Conservation (phyloP, 2,888 invertebrate species). For the Clanis bilineata region DNA sequence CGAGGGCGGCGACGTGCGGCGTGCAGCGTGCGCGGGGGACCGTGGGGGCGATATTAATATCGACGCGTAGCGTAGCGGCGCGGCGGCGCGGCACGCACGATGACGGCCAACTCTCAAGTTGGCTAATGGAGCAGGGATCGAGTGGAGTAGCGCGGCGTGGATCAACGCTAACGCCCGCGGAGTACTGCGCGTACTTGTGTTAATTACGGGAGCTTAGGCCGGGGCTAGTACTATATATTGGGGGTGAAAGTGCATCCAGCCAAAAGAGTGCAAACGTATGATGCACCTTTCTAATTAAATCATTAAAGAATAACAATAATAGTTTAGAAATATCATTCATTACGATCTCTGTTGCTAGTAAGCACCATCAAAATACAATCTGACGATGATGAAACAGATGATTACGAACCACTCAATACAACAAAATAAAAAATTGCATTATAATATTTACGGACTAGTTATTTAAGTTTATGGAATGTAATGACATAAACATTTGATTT, state of each 20-base stretch:
- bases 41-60: not conserved
- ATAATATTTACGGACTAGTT: not conserved
- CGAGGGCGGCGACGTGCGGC: not conserved
- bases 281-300: not conserved
- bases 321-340: not conserved
- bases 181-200: slow-evolving; percentile 16
- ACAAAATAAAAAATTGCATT: no score
- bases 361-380: no score
- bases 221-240: not conserved
- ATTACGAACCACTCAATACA: no score
- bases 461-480: not conserved
- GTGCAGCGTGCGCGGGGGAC: not conserved
- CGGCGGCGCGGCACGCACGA: no score
- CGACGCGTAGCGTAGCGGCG: no score
- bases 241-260: not conserved
- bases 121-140: slow-evolving; percentile 45
- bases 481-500: slow-evolving; percentile 1
- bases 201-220: slow-evolving; percentile 14
- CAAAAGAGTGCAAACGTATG: not conserved
- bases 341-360: not conserved
- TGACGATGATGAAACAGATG: no score
- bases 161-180: slow-evolving; percentile 8
- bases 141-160: slow-evolving; percentile 21
- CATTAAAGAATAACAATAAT: not conserved
- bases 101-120: slow-evolving; percentile 31